Percentiles rank a stretch among this genome's conserved stretches.
Evolutionary conservation across 1,140 invertebrate genomes (phyloP).

Genomic region (Andrena cerasifolii): DNA sequence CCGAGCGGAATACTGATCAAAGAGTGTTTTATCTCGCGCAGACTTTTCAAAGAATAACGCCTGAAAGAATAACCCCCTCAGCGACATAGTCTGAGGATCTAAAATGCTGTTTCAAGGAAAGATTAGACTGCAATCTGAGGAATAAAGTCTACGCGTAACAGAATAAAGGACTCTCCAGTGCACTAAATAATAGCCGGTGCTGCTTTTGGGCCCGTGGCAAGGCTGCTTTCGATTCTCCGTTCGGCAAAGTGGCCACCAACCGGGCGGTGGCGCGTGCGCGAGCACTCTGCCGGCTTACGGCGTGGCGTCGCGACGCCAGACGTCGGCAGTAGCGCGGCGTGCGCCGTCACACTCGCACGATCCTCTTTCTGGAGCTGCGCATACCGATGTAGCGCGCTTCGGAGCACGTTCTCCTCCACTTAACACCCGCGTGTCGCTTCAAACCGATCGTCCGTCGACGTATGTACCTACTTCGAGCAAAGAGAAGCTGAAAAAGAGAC

Average conservation of each 20-base stretch:
- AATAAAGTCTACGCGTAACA: too few species aligned
- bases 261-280: constrained; percentile 73
- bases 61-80: too few species aligned
- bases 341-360: constrained; percentile 80
- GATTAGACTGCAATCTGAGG: too few species aligned
- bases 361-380: constrained; percentile 59
- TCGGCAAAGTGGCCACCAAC: constrained; percentile 45
- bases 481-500: neutral
- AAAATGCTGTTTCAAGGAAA: too few species aligned
- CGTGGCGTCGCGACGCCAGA: constrained; percentile 72
- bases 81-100: too few species aligned
- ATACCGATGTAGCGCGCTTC: constrained; percentile 55
- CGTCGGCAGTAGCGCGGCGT: constrained; percentile 81
- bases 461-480: neutral
- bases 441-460: too few species aligned
- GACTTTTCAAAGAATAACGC: too few species aligned
- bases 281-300: constrained; percentile 52
- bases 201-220: constrained; percentile 2
- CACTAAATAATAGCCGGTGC: too few species aligned
- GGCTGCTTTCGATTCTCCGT: constrained; percentile 14
- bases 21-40: too few species aligned
- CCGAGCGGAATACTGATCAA: neutral
- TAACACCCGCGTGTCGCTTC: neutral
- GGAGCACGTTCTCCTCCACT: constrained; percentile 34
- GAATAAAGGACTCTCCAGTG: too few species aligned